A percentile compares a stretch with the other conserved stretches of the same genome.
Conservation (phyloP, 2,113 vertebrate genomes). For the Bubo bubo region DNA sequence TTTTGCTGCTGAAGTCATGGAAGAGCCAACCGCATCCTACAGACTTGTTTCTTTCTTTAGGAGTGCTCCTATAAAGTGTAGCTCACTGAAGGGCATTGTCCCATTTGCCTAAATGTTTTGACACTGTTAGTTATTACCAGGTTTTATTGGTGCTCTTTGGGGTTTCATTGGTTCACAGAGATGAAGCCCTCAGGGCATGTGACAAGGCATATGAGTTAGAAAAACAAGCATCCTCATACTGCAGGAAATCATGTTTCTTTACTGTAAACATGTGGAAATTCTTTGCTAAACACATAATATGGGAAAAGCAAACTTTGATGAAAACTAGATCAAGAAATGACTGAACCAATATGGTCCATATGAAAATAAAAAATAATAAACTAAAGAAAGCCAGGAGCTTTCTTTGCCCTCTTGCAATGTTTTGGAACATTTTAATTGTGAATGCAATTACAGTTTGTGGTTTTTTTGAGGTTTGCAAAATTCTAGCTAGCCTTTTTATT, state of each 20-base stretch:
- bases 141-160: neutral
- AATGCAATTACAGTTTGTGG: neutral
- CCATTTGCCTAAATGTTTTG: slow-evolving; percentile 22
- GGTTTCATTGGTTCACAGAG: neutral
- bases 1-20: neutral
- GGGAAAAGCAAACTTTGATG: slow-evolving; percentile 9
- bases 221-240: slow-evolving; percentile 15
- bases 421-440: neutral
- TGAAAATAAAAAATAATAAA: neutral
- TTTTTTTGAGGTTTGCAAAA: neutral
- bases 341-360: neutral
- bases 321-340: slow-evolving; percentile 1
- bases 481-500: neutral
- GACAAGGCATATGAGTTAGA: neutral
- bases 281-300: neutral
- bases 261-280: slow-evolving; percentile 61
- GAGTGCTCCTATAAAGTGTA: neutral
- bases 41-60: neutral
- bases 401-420: neutral
- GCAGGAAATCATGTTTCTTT: slow-evolving; percentile 63
- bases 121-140: neutral
- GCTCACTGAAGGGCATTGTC: neutral
- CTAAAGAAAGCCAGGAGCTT: neutral
- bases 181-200: neutral
- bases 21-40: neutral